Evolutionary conservation across 2,888 invertebrate genomes (phyloP).

Genomic region (Euplexia lucipara): DNA sequence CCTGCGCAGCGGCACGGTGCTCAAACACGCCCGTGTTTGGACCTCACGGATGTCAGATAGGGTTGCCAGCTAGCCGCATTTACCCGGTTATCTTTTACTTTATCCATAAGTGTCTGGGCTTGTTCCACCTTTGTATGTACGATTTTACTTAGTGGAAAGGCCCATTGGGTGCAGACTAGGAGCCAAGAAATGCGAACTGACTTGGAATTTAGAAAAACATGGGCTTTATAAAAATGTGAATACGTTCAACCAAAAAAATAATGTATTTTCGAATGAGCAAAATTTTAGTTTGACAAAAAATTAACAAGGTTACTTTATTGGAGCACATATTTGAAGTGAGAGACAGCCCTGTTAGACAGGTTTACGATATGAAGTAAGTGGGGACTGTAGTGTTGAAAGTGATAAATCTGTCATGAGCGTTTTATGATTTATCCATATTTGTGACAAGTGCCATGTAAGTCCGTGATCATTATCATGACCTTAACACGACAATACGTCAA

Average conservation of each 20-base stretch:
- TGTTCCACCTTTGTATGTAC: not conserved
- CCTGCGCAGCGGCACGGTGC: conserved; percentile 71
- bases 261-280: not conserved
- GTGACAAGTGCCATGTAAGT: conserved; percentile 33
- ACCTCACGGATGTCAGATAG: conserved; percentile 82
- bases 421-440: conserved; percentile 60
- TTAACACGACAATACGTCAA: conserved; percentile 8
- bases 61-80: conserved; percentile 66
- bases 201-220: not conserved
- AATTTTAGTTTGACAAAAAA: not conserved
- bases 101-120: conserved; percentile 11
- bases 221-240: not conserved
- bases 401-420: conserved; percentile 58
- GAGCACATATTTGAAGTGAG: not conserved
- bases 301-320: not conserved
- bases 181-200: not conserved
- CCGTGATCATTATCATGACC: conserved; percentile 5
- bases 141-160: not conserved
- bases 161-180: not conserved
- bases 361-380: conserved; percentile 42
- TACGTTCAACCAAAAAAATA: no score
- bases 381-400: conserved; percentile 43
- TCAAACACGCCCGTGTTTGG: conserved; percentile 77
- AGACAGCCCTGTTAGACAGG: conserved; percentile 46
- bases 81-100: conserved; percentile 24